Evolutionary conservation across 2,888 invertebrate genomes (phyloP).

Genomic region (Agriopis marginaria): DNA sequence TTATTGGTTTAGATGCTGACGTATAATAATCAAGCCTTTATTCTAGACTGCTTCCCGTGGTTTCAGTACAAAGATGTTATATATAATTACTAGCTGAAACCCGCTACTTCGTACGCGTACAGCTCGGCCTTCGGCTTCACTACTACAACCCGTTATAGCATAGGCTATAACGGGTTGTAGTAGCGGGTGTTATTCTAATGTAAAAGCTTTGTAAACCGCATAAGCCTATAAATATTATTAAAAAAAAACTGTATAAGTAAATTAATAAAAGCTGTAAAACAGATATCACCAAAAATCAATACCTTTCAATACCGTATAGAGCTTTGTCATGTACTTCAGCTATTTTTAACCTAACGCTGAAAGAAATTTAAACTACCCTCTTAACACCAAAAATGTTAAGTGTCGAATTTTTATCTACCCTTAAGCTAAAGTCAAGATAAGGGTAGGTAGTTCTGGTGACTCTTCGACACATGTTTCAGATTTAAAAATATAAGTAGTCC

Average conservation of each 20-base stretch:
- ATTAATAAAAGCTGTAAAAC: no score
- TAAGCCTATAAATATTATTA: no score
- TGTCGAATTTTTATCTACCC: conserved; percentile 40
- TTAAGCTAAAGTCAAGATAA: conserved; percentile 42
- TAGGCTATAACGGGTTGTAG: no score
- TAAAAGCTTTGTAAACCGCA: no score
- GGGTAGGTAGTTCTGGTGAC: conserved; percentile 31
- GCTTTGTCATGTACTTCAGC: neutral
- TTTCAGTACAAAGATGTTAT: no score
- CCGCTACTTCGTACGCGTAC: no score
- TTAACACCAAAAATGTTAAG: conserved; percentile 44
- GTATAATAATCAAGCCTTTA: neutral
- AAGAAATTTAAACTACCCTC: conserved; percentile 39
- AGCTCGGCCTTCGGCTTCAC: no score
- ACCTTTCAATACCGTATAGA: neutral
- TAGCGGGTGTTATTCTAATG: no score
- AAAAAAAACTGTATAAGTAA: no score
- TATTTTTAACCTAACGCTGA: conserved; percentile 22
- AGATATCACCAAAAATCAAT: neutral
- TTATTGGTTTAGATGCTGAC: conserved; percentile 40
- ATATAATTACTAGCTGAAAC: no score
- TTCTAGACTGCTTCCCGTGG: neutral
- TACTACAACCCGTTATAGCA: no score
- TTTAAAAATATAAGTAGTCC: conserved; percentile 42
- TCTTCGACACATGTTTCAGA: conserved; percentile 44